Evolutionary conservation across 2,888 invertebrate species (phyloP), one percentile per base, ranked within the genome.

Genomic region (Andrena marginata): DNA sequence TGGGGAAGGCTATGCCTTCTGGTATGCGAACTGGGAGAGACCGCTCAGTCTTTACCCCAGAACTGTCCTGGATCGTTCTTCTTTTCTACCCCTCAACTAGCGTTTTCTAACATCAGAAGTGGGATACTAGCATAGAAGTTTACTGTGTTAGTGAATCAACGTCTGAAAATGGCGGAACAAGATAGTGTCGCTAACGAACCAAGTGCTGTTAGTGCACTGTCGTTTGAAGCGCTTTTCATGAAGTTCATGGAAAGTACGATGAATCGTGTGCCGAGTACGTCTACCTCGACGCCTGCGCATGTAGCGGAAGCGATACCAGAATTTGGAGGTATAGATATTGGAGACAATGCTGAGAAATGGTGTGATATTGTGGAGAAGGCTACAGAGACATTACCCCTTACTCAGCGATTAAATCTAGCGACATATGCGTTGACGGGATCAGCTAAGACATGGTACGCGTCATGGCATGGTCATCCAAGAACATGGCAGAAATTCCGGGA

Each of bases 391-490:
- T 26, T 68, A 13, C 5, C 29, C 0, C 8, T 8, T 10, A 6
- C 33, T 6, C 68, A 68, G 10, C 13, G 68, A 13, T 23, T 68
- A 20, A 68, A 48, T 31, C 20, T 71, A 31, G 59, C 59, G 1
- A 69, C 59, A 0, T 42, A 69, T n/a, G 59, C 69, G 0, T 33
- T 69, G 20, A 13, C 10, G 1, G 70, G 70, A 5, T 16, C 70
- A 1, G 70, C 60, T 1, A 71, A 71, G 26, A 71, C 23, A 1
- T 71, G 69, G 69, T 69, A 69, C 26, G 6, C 20, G 7, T n/a
- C 4, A 0, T 69, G 42, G 59, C 16, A 69, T 4, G 70, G 60
- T 6, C 26, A 60, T 48, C 60, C 70, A 2, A 13, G 70, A 16
- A 71, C 60, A 0, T 71, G 70, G 60, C n/a, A 3, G 2, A 71